phyloP scores from a whole-genome alignment of 2,113 vertebrate genomes.

The Pycnonotus jocosus region DNA sequence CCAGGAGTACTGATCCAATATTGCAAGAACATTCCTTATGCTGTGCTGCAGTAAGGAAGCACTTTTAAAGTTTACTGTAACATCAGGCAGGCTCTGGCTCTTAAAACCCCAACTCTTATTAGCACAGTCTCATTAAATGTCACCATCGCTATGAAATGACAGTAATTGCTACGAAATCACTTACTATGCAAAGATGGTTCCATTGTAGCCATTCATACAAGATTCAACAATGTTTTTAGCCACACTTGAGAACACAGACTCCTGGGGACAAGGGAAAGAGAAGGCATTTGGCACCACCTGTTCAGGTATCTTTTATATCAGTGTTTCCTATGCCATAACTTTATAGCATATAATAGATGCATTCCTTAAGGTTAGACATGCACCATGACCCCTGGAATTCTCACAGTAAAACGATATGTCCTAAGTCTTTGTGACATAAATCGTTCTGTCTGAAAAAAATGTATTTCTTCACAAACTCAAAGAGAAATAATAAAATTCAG shows the following conservation, averaged over 20 bases:
- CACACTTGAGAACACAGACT: conserved; percentile 88
- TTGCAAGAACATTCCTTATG: not conserved
- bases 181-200: conserved; percentile 99
- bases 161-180: conserved; percentile 33
- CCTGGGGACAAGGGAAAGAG: conserved; percentile 69
- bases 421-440: not conserved
- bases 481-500: not conserved
- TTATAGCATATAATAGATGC: rapidly evolving
- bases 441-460: not conserved
- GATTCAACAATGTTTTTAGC: conserved; percentile 93
- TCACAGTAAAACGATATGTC: not conserved
- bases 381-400: not conserved
- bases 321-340: not conserved
- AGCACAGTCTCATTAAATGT: not conserved
- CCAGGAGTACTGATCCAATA: not conserved
- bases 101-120: not conserved
- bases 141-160: not conserved
- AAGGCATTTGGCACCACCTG: not conserved
- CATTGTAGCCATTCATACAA: conserved; percentile 95
- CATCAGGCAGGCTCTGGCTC: not conserved
- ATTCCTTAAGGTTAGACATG: not conserved
- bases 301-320: not conserved
- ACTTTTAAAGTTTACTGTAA: not conserved
- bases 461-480: not conserved
- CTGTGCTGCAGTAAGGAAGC: not conserved